These are phyloP conservation scores for Cariama cristata DNA, from an alignment of 2,113 vertebrate genomes.

Conservation along the genomic window DNA sequence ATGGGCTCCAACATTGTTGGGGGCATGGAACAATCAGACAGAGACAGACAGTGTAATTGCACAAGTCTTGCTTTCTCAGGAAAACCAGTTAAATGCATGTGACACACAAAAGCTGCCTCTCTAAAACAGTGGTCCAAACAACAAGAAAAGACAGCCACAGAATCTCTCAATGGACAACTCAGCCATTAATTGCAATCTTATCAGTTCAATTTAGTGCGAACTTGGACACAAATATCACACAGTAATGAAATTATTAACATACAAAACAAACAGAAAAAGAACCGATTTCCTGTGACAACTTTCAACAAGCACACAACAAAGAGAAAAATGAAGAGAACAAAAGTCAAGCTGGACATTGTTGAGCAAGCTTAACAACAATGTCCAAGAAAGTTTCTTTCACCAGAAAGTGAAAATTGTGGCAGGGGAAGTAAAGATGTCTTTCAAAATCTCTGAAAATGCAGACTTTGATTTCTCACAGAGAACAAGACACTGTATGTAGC, in stretches of 20 bases:
- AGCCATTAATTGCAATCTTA: not conserved
- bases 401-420: not conserved
- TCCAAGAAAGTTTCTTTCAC: not conserved
- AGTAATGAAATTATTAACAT: not conserved
- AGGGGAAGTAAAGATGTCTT: slow-evolving; percentile 1
- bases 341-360: not conserved
- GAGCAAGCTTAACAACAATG: not conserved
- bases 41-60: not conserved
- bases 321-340: not conserved
- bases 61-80: not conserved
- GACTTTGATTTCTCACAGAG: not conserved
- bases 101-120: not conserved
- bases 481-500: not conserved
- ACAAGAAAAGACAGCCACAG: slow-evolving; percentile 12
- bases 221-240: not conserved
- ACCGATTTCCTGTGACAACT: not conserved
- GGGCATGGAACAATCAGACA: not conserved
- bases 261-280: not conserved
- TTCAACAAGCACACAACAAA: not conserved
- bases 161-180: not conserved
- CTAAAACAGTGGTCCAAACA: slow-evolving; percentile 25
- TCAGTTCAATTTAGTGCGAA: not conserved
- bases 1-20: not conserved
- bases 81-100: not conserved
- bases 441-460: not conserved